Base-by-base conservation (phyloP, 2,113 vertebrate species). In the Heterocephalus glaber region DNA sequence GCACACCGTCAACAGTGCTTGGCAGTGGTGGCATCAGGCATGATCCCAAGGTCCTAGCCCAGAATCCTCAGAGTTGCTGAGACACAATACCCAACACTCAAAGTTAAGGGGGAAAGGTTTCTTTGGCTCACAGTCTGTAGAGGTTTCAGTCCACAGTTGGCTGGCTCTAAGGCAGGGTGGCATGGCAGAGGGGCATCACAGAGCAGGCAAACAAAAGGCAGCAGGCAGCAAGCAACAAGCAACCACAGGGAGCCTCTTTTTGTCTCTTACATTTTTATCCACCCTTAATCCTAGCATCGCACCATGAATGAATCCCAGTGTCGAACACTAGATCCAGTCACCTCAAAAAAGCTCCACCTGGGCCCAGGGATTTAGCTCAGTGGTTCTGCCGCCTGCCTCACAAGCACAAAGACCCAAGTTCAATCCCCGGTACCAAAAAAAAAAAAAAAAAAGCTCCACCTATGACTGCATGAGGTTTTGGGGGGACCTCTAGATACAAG, bases 1-100 rank as follows among this genome's bases (percentile, higher is more conserved):
- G 11, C 3, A 6, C 22, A 0, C 26, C 56, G 9, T 20, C 17
- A 2, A 24, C 28, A 20, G n/a, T 16, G 14, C 28, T 41, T 14
- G 49, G 30, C 16, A 8, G 6, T 44, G 56, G 76, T 2, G 9
- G 7, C 3, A 41, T 41, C 11, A 4, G 54, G 7, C 30, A 0
- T 1, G 8, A 26, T 1, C 60, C 33, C 20, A 13, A n/a, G 47
- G 52, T 52, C 52, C 65, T 20, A 41, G 30, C 2, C 0, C 8
- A 5, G 41, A 91, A 38, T 54, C 26, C 41, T 49, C 17, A 11
- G 52, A 20, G 24, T 52, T 74, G 70, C 38, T 14, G 70, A 74
- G 22, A 44, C 41, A 14, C 63, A 74, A 41, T 5, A 72, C 9
- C n/a, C 70, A 41, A 44, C 38, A n/a, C 38, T 41, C 70, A 26